Conservation (phyloP, 2,888 invertebrate genomes). For the Eristalis intricaria region DNA sequence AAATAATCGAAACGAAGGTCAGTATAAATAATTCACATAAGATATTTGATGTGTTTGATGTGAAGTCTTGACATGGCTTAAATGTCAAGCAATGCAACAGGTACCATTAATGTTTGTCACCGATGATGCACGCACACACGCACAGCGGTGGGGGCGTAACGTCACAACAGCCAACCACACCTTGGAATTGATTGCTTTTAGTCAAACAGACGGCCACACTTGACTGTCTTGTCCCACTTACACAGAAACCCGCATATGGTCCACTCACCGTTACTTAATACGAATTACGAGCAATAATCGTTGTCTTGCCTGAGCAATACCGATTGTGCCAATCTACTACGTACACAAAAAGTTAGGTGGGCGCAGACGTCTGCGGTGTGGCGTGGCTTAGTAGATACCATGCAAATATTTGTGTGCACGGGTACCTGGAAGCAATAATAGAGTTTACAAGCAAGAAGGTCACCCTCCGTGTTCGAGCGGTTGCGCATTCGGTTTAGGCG, state of each 20-base stretch:
- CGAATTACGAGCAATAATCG: constrained; percentile 42
- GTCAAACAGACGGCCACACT: constrained; percentile 30
- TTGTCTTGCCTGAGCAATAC: constrained; percentile 33
- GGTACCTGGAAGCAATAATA: constrained; percentile 12
- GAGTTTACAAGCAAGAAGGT: constrained; percentile 52
- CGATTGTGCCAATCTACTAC: constrained; percentile 17
- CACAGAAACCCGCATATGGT: constrained; percentile 63
- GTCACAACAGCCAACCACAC: background rate
- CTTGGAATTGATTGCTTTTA: constrained; percentile 12
- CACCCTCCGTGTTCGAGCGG: constrained; percentile 10
- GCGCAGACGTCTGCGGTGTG: background rate
- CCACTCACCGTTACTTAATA: constrained; percentile 60
- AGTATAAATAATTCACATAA: constrained; percentile 22
- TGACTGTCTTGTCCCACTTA: constrained; percentile 54
- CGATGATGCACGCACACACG: background rate
- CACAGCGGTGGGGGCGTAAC: background rate
- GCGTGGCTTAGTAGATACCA: background rate
- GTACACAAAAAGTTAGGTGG: constrained; percentile 19
- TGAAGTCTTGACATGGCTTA: background rate
- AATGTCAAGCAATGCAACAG: constrained; percentile 30
- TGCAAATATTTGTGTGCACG: background rate
- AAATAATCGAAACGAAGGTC: constrained; percentile 72
- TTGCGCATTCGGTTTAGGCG: background rate
- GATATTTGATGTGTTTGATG: background rate
- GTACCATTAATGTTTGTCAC: constrained; percentile 10